Conservation (phyloP, 1,140 invertebrate genomes). For the Sminthurinus signatus region DNA sequence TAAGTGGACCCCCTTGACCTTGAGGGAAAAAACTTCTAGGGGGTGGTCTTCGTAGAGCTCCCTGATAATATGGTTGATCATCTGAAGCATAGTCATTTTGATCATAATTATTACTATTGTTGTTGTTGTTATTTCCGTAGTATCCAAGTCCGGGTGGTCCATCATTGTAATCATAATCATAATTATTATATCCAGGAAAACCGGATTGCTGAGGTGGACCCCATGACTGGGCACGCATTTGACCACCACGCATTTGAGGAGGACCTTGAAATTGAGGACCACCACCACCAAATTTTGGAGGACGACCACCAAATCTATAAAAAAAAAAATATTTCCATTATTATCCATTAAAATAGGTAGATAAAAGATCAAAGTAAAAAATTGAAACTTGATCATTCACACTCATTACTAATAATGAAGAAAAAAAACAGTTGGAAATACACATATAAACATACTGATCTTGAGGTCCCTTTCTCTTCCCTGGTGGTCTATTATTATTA, state of each 20-base stretch:
- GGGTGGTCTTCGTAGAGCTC: background rate
- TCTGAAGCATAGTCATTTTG: background rate
- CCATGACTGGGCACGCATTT: background rate
- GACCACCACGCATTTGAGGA: background rate
- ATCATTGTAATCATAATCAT: no score
- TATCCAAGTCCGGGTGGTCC: background rate
- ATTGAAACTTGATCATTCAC: background rate
- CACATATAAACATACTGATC: background rate
- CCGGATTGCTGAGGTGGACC: background rate
- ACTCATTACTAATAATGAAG: background rate
- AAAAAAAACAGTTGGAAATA: background rate
- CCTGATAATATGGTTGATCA: background rate
- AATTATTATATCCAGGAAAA: background rate
- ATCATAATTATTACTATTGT: background rate
- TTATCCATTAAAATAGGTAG: background rate
- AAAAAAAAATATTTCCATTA: background rate
- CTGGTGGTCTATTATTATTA: conserved; percentile 6
- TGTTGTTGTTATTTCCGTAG: background rate
- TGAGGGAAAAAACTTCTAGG: background rate
- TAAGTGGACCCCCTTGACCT: background rate
- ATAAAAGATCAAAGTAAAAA: background rate
- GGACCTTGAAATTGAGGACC: background rate
- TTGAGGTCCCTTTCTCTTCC: conserved; percentile 1
- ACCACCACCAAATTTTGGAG: background rate
- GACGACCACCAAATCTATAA: background rate